Evolutionary conservation across 2,888 invertebrate species (phyloP), one percentile per base, ranked within the genome.

Genomic region (Melinaea marsaeus): DNA sequence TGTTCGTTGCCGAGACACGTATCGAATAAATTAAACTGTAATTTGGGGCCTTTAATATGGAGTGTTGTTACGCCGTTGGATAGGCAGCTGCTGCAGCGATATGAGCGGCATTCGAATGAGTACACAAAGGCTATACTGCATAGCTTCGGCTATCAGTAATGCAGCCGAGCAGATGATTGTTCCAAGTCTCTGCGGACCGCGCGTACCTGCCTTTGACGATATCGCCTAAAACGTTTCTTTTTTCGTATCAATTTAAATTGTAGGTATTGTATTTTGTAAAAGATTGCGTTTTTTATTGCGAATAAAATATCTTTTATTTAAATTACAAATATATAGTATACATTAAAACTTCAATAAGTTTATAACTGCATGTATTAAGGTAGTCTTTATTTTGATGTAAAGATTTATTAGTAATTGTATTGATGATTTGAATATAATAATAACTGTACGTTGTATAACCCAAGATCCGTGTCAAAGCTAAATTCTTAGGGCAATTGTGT

Each of bases 11-110:
- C 84, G 87, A 85, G 86, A 89, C 90, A 90, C 90, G 90, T 83
- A 75, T 86, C 76, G 90, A 88, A 90, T 90, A 90, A 88, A 89
- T 90, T 89, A 88, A 89, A 89, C 83, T 87, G 86, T 88, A 88
- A 88, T 90, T 90, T 88, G 85, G 86, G 79, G 83, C 84, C 81
- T 88, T 89, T 89, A 89, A 88, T 89, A 88, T 86, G 87, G 84
- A 86, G 86, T 86, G 85, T 85, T 88, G 88, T 87, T 85, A 81
- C 83, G 84, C 82, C 83, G 85, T 85, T 86, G 86, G 81, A 80
- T 84, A 84, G 81, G 83, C 77, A 83, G 77, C 79, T 78, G 79
- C 78, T 75, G 76, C 77, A 76, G 75, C 80, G 85, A 87, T 88
- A 88, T 84, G 86, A 84, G 81, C 84, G 75, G 87, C 85, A 87